Base-by-base conservation (phyloP, 2,888 invertebrate genomes). In the Quadroppia sp. region DNA sequence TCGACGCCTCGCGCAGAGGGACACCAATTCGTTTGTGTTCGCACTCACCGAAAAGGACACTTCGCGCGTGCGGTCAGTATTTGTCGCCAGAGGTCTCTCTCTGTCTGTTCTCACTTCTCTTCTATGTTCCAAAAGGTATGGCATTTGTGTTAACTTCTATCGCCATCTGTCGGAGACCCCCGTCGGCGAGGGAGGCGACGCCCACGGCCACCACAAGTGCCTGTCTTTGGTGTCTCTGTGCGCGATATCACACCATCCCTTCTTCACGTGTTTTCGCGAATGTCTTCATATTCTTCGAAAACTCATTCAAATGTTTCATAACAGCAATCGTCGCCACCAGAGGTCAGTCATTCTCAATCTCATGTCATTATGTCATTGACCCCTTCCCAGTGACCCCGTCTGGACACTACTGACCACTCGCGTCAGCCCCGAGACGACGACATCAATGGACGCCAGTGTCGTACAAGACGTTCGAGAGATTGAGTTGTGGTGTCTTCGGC, bases 21-120 rank as follows among this genome's bases (percentile, higher is more conserved):
- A 99, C 83, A 91, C 94, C 71, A 91, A 92, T 36, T 96, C 97
- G 20, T 99, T 99, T 84, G 96, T 98, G 20, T 99, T 98, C 83
- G 94, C 94, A 11, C 87, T 99, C 78, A 99, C 99, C 25, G 99
- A 99, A 82, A 99, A 99, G 83, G 99, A 99, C 84, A 95, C 96
- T 17, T 96, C 94, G 48, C 79, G 81, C 30, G 80, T 82, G 13
- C 81, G 86, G 69, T 72, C 70, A 32, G 56, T 59, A 23, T 9
- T 40, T 40, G n/a, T n/a, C n/a, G n/a, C n/a, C n/a, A n/a, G n/a
- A n/a, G n/a, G n/a, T n/a, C n/a, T n/a, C n/a, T n/a, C n/a, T n/a
- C n/a, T n/a, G n/a, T n/a, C n/a, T n/a, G n/a, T n/a, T n/a, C n/a
- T n/a, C n/a, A n/a, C n/a, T n/a, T n/a, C n/a, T n/a, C n/a, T n/a